These are phyloP conservation scores for Archocentrus centrarchus DNA, from an alignment of 2,113 vertebrate genomes.

Conservation along the genomic window DNA sequence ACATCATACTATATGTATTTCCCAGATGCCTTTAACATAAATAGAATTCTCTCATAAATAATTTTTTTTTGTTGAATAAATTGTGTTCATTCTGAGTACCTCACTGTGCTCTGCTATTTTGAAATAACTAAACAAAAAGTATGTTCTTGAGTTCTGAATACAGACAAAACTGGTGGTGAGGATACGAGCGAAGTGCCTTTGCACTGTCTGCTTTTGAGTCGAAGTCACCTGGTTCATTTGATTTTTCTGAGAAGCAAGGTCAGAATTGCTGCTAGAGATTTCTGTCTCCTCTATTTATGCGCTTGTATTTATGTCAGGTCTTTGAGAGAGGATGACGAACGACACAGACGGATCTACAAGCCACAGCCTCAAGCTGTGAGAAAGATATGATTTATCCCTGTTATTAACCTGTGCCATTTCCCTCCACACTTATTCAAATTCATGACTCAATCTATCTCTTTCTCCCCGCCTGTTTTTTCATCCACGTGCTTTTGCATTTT, in stretches of 20 bases:
- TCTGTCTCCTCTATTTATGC: constrained; percentile 56
- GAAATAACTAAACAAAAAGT: constrained; percentile 14
- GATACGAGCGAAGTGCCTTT: constrained; percentile 1
- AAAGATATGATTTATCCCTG: constrained; percentile 71
- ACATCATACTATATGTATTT: constrained; percentile 26
- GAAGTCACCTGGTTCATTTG: constrained; percentile 43
- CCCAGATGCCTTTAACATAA: constrained; percentile 4
- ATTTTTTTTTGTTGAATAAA: background rate
- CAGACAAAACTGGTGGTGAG: background rate
- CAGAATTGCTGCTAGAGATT: constrained; percentile 56
- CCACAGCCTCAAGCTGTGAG: constrained; percentile 60
- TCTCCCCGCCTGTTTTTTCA: constrained; percentile 25
- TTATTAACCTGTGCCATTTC: constrained; percentile 74
- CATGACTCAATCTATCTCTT: constrained; percentile 61
- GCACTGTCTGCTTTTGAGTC: constrained; percentile 41
- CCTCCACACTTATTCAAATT: constrained; percentile 69
- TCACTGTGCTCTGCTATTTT: constrained; percentile 21
- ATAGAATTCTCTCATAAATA: constrained; percentile 23
- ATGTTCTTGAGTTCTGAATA: constrained; percentile 19
- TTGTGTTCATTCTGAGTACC: constrained; percentile 21
- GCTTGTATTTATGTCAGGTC: constrained; percentile 72
- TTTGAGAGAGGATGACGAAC: constrained; percentile 71
- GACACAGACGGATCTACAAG: constrained; percentile 63
- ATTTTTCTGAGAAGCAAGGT: constrained; percentile 65
- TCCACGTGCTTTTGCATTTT: constrained; percentile 27